Evolutionary conservation across 1,140 invertebrate species (phyloP), one percentile per base, ranked within the genome.

Genomic region (Listronotus bonariensis): DNA sequence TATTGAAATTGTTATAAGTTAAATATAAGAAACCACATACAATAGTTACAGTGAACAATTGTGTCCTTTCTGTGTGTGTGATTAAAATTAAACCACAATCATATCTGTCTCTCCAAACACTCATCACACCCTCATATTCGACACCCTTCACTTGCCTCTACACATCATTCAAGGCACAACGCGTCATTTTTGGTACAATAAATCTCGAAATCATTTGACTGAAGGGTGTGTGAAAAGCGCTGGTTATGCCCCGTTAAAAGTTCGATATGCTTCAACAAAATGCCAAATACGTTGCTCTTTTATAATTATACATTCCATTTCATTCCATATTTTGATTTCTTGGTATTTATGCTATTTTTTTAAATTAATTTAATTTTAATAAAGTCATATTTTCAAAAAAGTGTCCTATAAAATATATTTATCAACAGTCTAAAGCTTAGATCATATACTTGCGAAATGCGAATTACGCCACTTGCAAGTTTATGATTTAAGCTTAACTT

Each of bases 171-270:
- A 51, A 63, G 60, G 66, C 55, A 68, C 59, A 54, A 26, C 45
- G 43, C 59, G 66, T 68, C 66, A 63, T 62, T 68, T 68, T 60
- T 67, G 65, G 65, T 62, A 67, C 65, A 67, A 60, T 67, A 67
- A 67, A 67, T 67, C 65, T 55, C 52, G 43, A 41, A 60, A 57
- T 61, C 65, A 55, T 61, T 67, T 48, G 46, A 62, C 53, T 67
- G 65, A 63, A 56, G 43, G 52, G 65, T 60, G 55, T 53, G 58
- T 62, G 65, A 67, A 67, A 67, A 67, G 65, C 65, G 15, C 48
- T 51, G 31, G 51, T 59, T 53, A 57, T 59, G 31, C 49, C 40
- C 42, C 40, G 48, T 62, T 56, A 60, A 58, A 60, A 52, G 58
- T 52, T 59, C 48, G 58, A 60, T 59, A 59, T 59, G 57, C 43